A percentile compares a stretch with the other conserved stretches of the same genome.
phyloP scores from a whole-genome alignment of 35 echinoderm and acorn worm species.

The Anneissia japonica region DNA sequence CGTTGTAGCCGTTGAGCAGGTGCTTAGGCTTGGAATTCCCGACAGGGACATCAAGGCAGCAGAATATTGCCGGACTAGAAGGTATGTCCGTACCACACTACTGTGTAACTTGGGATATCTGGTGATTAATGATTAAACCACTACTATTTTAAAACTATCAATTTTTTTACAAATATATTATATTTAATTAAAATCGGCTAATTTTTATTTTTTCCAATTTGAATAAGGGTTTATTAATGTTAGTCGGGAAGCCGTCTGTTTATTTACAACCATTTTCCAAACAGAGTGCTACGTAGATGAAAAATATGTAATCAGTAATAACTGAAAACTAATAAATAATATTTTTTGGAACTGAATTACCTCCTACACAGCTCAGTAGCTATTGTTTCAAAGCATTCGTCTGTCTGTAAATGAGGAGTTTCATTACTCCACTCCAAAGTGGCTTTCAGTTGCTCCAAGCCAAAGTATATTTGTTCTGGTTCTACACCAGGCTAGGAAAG shows the following conservation, averaged over 20 bases:
- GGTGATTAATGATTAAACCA: neutral
- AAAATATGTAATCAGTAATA: no score
- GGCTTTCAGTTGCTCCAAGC: conserved; percentile 39
- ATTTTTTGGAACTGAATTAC: conserved; percentile 20
- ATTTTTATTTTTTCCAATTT: no score
- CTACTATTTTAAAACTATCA: no score
- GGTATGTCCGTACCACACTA: conserved; percentile 78
- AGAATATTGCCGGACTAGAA: conserved; percentile 84
- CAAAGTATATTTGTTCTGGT: conserved; percentile 51
- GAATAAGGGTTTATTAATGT: no score
- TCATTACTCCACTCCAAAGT: conserved; percentile 75
- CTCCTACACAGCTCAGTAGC: conserved; percentile 49
- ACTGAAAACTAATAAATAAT: no score
- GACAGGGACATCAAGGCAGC: conserved; percentile 74
- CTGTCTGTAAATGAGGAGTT: conserved; percentile 53
- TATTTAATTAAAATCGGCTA: no score
- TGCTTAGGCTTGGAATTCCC: conserved; percentile 13
- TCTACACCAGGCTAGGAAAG: neutral
- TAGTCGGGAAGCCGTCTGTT: no score
- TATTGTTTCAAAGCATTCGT: conserved; percentile 73
- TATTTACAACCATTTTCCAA: no score
- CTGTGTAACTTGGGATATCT: conserved; percentile 94
- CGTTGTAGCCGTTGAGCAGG: conserved; percentile 50
- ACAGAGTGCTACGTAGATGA: no score
- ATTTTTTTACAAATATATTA: no score